These are phyloP conservation scores for Callocephalon fimbriatum DNA, from an alignment of 2,113 vertebrate species.

Conservation along the genomic window DNA sequence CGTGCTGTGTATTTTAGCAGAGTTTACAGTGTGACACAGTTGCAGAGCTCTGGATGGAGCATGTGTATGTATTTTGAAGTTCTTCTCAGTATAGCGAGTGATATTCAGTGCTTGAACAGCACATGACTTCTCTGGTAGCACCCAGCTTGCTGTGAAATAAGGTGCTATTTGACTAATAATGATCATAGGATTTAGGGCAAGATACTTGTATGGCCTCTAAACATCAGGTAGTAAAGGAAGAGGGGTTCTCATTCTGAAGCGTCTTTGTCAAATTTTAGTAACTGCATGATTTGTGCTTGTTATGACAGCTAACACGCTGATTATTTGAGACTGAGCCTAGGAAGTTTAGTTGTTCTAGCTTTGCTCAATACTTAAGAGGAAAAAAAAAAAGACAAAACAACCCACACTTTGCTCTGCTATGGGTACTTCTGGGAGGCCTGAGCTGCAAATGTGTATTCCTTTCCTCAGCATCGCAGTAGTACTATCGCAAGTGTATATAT, in stretches of 20 bases:
- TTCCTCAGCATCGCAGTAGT: not conserved
- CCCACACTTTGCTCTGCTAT: not conserved
- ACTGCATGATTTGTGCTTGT: not conserved
- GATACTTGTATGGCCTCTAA: not conserved
- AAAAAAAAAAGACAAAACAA: rapidly evolving
- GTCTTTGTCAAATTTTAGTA: not conserved
- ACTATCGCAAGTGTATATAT: not conserved
- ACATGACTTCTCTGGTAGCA: not conserved
- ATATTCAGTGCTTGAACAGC: not conserved
- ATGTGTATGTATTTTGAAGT: not conserved
- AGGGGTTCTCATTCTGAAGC: not conserved
- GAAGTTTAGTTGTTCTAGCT: not conserved
- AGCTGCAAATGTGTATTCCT: not conserved
- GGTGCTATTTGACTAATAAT: not conserved
- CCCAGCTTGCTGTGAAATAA: not conserved
- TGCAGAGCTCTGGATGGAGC: not conserved
- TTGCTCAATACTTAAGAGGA: not conserved
- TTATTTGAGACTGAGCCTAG: not conserved
- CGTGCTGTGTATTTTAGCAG: rapidly evolving
- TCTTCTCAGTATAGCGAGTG: rapidly evolving
- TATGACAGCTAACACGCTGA: not conserved
- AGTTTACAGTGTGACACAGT: not conserved
- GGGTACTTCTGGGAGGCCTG: not conserved
- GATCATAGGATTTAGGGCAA: not conserved
- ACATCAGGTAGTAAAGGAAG: not conserved